These are phyloP conservation scores for Campylorhamphus procurvoides DNA, from an alignment of 2,113 vertebrate genomes.

Conservation along the genomic window DNA sequence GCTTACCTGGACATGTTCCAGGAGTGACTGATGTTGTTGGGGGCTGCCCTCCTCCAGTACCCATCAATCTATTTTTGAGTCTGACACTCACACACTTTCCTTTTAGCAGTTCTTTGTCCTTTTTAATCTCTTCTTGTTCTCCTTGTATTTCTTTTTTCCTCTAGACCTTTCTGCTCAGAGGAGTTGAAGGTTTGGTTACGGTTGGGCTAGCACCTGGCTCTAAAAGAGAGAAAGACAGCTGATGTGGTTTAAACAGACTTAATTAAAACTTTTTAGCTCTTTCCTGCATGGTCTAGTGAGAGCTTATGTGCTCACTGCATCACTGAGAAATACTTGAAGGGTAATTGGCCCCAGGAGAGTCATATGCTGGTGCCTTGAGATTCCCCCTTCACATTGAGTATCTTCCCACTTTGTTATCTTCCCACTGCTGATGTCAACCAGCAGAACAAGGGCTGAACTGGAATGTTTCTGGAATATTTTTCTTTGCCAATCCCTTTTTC, in stretches of 20 bases:
- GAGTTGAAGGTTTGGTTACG: background rate
- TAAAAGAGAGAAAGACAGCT: background rate
- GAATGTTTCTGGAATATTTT: background rate
- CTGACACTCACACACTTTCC: background rate
- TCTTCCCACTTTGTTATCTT: slow-evolving; percentile 18
- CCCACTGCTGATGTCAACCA: background rate
- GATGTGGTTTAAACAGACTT: background rate
- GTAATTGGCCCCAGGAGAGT: slow-evolving; percentile 56
- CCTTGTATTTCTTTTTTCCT: background rate
- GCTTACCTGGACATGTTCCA: background rate
- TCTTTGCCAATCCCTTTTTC: background rate
- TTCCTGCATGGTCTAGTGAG: slow-evolving; percentile 14
- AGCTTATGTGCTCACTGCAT: background rate
- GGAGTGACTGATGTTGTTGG: background rate
- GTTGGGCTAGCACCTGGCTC: background rate
- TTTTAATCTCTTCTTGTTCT: background rate
- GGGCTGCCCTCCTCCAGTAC: background rate
- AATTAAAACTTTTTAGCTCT: background rate
- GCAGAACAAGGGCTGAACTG: background rate
- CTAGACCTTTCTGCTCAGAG: background rate
- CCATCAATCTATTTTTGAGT: background rate
- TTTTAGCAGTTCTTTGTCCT: background rate
- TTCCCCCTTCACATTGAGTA: background rate
- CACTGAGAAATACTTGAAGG: slow-evolving; percentile 30
- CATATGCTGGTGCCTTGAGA: background rate